Percentiles rank a stretch among this genome's conserved stretches.
Conservation (phyloP, 2,113 vertebrate species). For the Erinaceus europaeus region DNA sequence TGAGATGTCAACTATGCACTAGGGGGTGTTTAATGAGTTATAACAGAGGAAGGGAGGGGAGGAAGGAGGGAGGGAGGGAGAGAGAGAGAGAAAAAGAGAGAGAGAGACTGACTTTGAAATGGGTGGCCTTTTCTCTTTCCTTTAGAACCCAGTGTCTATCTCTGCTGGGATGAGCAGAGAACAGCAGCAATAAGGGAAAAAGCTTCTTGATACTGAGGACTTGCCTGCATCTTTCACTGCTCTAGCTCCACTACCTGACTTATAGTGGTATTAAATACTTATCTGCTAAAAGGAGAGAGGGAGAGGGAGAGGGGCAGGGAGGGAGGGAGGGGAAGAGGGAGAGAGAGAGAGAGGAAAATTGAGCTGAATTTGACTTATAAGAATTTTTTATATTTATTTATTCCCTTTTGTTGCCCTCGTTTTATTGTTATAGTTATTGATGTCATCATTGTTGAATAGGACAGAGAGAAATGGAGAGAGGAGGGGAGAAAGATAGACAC, state of each 20-base stretch:
- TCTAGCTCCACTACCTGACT: neutral
- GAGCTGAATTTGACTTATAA: neutral
- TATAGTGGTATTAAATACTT: neutral
- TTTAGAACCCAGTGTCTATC: neutral
- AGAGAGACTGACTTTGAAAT: conserved; percentile 37
- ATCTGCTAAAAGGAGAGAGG: neutral
- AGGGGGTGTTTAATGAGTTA: conserved; percentile 46
- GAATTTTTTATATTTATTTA: too few relatives aligned
- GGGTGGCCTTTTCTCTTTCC: conserved; percentile 34
- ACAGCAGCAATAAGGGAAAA: neutral
- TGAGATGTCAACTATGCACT: conserved; percentile 40
- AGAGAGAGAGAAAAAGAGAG: too few relatives aligned
- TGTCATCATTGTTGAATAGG: too few relatives aligned
- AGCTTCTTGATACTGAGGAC: neutral
- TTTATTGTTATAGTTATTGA: too few relatives aligned
- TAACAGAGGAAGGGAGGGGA: too few relatives aligned
- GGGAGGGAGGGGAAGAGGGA: neutral
- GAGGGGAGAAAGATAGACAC: too few relatives aligned
- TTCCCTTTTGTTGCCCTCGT: too few relatives aligned
- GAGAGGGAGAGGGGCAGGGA: neutral
- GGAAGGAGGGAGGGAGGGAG: too few relatives aligned
- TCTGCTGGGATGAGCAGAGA: neutral
- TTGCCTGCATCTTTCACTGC: neutral
- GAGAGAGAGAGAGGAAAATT: neutral
- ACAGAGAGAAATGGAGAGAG: too few relatives aligned